Base-by-base conservation (phyloP, 1,140 invertebrate genomes). In the Caenorhabditis brenneri region DNA sequence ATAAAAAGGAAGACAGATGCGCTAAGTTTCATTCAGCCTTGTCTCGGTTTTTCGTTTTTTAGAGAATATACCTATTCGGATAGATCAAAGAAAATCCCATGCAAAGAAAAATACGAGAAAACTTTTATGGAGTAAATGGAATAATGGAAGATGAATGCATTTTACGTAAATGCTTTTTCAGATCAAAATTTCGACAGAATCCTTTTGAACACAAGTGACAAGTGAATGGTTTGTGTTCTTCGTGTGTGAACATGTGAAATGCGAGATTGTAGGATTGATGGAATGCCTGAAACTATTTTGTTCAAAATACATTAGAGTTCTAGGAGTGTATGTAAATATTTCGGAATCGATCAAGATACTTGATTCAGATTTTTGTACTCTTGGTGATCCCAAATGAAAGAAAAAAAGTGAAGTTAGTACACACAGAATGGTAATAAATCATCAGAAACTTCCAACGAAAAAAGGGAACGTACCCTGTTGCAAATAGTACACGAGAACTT, bases 241-340 rank as follows among this genome's bases (percentile, higher is more conserved):
- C 97, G 91, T 99, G 97, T 0, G 97, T 98, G 92, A 98, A 96
- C 97, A 99, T 99, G 92, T 99, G 97, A 92, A 99, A 99, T 0
- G 96, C 98, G 3, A 99, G 93, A 91, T 99, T 99, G 92, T 99
- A 99, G 53, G 98, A 93, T 92, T 99, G 97, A 90, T 98, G 97
- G 91, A 99, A 99, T 0, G 96, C 96, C 91, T 98, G 96, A 98
- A 1, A 95, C 29, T 42, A 10, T 12, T 48, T n/a, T n/a, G n/a
- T n/a, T n/a, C n/a, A n/a, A n/a, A n/a, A n/a, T n/a, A n/a, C n/a
- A n/a, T n/a, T n/a, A n/a, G n/a, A n/a, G n/a, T n/a, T n/a, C n/a
- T n/a, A n/a, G n/a, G n/a, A n/a, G n/a, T n/a, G n/a, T n/a, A n/a
- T n/a, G n/a, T n/a, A n/a, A n/a, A n/a, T n/a, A n/a, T n/a, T n/a